These are phyloP conservation scores for Resseliella maxima DNA, from an alignment of 2,888 invertebrate genomes.

Conservation along the genomic window DNA sequence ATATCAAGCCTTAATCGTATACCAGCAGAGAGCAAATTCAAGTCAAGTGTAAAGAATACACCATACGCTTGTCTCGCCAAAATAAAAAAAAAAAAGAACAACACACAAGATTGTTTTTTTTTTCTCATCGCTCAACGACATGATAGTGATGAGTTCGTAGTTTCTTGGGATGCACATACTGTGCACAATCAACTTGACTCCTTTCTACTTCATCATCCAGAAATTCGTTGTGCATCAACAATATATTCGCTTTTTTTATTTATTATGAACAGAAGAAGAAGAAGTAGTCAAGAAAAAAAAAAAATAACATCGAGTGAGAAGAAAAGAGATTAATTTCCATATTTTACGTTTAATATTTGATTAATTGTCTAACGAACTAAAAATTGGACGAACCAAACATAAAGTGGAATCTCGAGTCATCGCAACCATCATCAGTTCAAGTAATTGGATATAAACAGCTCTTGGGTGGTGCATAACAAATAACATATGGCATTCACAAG, in stretches of 20 bases:
- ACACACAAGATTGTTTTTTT: not conserved
- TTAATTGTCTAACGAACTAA: conserved; percentile 48
- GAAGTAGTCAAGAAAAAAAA: not conserved
- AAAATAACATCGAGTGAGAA: too few species aligned
- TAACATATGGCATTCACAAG: not conserved
- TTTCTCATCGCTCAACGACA: conserved; percentile 23
- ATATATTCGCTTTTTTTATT: not conserved
- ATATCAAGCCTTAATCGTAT: not conserved
- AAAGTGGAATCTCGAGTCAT: not conserved
- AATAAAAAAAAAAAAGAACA: not conserved
- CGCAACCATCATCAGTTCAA: conserved; percentile 43
- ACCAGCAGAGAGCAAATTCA: conserved; percentile 50
- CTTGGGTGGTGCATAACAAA: conserved; percentile 49
- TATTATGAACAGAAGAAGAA: not conserved
- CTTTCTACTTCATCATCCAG: not conserved
- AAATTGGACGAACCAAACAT: not conserved
- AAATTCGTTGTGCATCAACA: not conserved
- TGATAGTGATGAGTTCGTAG: conserved; percentile 51
- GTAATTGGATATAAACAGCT: conserved; percentile 49
- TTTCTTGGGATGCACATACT: not conserved
- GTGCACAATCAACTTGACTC: not conserved
- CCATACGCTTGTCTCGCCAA: conserved; percentile 30
- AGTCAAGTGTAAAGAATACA: conserved; percentile 54
- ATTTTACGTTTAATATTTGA: conserved; percentile 48
- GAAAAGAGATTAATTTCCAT: conserved; percentile 1